A percentile compares a stretch with the other conserved stretches of the same genome.
phyloP scores from a whole-genome alignment of 2,797 vertebrate species.

The Amblyraja radiata region DNA sequence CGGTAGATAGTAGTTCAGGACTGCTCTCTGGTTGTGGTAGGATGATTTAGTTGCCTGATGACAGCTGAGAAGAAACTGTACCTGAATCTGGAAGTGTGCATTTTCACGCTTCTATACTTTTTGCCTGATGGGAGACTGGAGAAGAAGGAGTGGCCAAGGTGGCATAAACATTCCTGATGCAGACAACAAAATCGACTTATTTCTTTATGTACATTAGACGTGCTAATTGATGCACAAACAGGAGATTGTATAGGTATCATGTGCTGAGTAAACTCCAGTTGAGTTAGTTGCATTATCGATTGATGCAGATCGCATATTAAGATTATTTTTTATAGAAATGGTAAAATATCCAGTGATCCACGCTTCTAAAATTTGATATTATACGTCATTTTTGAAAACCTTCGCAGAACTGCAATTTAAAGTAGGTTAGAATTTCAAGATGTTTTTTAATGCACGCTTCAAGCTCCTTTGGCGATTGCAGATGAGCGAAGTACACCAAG shows the following conservation, averaged over 20 bases:
- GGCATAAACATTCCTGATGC: too few species aligned
- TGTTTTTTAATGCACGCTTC: not conserved
- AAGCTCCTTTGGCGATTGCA: not conserved
- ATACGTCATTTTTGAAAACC: not conserved
- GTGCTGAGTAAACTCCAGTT: not conserved
- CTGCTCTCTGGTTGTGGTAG: too few species aligned
- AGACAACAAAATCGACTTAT: not conserved
- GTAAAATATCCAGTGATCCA: not conserved
- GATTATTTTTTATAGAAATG: not conserved
- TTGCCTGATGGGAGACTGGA: too few species aligned
- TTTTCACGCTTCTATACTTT: too few species aligned
- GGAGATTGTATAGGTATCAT: not conserved
- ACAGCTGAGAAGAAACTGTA: too few species aligned
- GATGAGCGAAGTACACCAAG: not conserved
- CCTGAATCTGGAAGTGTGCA: too few species aligned
- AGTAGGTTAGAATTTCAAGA: conserved; percentile 12
- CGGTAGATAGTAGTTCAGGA: too few species aligned
- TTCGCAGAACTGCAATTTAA: conserved; percentile 13
- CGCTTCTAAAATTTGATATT: not conserved
- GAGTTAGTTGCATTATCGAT: not conserved
- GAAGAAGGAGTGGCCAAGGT: too few species aligned
- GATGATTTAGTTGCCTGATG: too few species aligned
- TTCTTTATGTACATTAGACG: too few species aligned
- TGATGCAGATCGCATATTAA: not conserved
- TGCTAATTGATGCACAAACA: not conserved